These are phyloP conservation scores for Euproctis similis DNA, from an alignment of 2,888 invertebrate genomes.

Conservation along the genomic window DNA sequence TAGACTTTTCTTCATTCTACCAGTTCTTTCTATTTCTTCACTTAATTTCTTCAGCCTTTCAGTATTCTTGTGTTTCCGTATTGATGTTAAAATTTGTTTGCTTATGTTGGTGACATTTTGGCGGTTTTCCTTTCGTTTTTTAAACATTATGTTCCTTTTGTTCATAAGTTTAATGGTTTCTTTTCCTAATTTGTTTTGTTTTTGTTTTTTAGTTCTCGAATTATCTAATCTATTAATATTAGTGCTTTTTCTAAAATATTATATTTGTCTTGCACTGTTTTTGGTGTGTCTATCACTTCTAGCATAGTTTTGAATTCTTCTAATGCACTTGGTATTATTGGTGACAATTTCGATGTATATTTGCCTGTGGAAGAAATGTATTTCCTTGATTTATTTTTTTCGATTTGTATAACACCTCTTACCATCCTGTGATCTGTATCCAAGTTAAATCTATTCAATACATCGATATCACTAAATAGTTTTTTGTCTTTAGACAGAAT, in stretches of 20 bases:
- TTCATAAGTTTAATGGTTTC: conserved; percentile 1
- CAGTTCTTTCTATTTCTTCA: conserved; percentile 17
- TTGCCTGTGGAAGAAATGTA: neutral
- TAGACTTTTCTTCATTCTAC: conserved; percentile 14
- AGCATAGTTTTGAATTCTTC: neutral
- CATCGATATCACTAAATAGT: conserved; percentile 1
- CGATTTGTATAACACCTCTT: neutral
- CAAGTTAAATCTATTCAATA: conserved; percentile 1
- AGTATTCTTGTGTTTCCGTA: conserved; percentile 1
- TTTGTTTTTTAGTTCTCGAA: conserved; percentile 1
- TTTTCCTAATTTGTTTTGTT: conserved; percentile 2
- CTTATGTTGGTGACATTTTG: conserved; percentile 1
- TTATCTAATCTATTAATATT: conserved; percentile 1
- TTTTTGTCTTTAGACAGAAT: conserved; percentile 1
- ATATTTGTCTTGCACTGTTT: conserved; percentile 1
- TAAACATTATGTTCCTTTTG: conserved; percentile 1
- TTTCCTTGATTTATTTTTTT: conserved; percentile 1
- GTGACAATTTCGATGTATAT: neutral
- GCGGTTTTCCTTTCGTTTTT: conserved; percentile 1
- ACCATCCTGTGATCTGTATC: neutral
- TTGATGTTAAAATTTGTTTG: neutral
- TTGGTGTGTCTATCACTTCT: neutral
- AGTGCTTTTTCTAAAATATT: conserved; percentile 1
- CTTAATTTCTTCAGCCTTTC: conserved; percentile 1
- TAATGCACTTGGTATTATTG: neutral